Base-by-base conservation (phyloP, 2,113 vertebrate genomes). In the Lepus timidus region DNA sequence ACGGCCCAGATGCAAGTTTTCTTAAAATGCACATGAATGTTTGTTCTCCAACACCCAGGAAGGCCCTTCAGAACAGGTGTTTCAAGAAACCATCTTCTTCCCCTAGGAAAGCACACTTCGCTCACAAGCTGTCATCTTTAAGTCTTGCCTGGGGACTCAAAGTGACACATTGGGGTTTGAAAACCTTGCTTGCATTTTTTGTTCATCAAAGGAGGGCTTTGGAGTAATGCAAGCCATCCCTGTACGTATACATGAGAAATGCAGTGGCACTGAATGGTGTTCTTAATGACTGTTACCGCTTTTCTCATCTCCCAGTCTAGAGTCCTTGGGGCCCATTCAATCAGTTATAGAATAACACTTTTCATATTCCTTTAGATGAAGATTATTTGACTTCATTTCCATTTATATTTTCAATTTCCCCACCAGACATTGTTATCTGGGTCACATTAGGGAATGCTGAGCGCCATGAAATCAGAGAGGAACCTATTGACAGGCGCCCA, bases 381-480 rank as follows among this genome's bases (percentile, higher is more conserved):
- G 97, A 97, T 97, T 98, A 97, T 97, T 97, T 98, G 96, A 97
- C 98, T 99, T 98, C 98, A 98, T 99, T 99, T 99, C 97, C 98
- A 98, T 98, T 98, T 98, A 98, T 98, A 98, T 98, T 99, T 98
- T 98, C 98, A 96, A 97, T 98, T 98, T 98, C 97, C 97, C 98
- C 98, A 98, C 98, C 98, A 98, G 98, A 98, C 97, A 81, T 98
- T 98, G 98, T 98, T 99, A 99, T 99, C 98, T 98, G 98, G 98
- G 98, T 99, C 98, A 98, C 98, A 96, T 98, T 98, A 98, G 98
- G 98, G 98, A 98, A 93, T 4, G 58, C 97, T 97, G 96, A 97
- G 97, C 97, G 98, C 98, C 97, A 92, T 83, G 75, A 98, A 98
- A 98, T 98, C 98, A 97, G 97, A 97, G 96, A 95, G 94, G 94